Base-by-base conservation (phyloP, 35 echinoderm and acorn worm species). In the Diadema setosum region DNA sequence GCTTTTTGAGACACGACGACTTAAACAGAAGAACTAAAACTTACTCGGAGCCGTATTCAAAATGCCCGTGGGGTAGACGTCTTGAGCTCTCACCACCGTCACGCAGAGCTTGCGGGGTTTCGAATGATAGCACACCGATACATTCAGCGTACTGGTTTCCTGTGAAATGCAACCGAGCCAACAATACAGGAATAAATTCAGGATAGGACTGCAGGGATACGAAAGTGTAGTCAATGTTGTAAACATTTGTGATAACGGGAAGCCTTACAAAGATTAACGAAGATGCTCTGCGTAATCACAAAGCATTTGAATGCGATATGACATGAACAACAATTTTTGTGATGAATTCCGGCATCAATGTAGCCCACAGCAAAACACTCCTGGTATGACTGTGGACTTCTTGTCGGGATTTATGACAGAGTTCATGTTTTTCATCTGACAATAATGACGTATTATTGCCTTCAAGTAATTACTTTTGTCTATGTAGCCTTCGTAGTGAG, bases 61-160 rank as follows among this genome's bases (percentile, higher is more conserved):
- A 45, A 88, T 48, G 8, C 70, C 74, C 5, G 31, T 42, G 11
- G 58, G 57, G 1, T 36, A 30, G 5, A 90, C n/a, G 39, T 57
- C 20, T 45, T 90, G 56, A 5, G 90, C 82, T 41, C 82, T 73
- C 17, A 91, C 83, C 4, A 91, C 69, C 2, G 67, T 85, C 31
- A 85, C 83, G 0, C 46, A 75, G 3, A 91, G 82, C 0, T 42
- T 35, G 27, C 83, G 84, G 18, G 8, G 20, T 32, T 29, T 50
- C n/a, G 90, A 46, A 21, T 56, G 63, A 76, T 91, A 91, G 33
- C 90, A 86, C 29, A 91, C 7, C 11, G 69, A 56, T 25, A 91
- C 18, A 49, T 70, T 85, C 34, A 91, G 41, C 60, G n/a, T 73
- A 39, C 50, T 42, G 39, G 82, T 65, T 12, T 16, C 82, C 90